These are phyloP conservation scores for Ctenopoma kingsleyae DNA, from an alignment of 2,797 vertebrate species.

Conservation along the genomic window DNA sequence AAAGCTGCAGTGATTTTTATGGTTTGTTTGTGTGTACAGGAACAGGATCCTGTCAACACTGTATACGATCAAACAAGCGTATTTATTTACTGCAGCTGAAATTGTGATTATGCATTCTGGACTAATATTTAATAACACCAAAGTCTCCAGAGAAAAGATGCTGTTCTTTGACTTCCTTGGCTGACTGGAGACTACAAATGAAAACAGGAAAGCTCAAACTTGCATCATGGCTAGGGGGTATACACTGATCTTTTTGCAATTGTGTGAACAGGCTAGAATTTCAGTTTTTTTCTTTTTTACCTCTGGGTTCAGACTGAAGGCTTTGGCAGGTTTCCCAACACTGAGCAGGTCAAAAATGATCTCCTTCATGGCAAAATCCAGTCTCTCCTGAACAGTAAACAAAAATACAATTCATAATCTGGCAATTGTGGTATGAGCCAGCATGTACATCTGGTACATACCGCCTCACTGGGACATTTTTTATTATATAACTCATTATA, in stretches of 20 bases:
- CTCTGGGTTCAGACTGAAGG: conserved; percentile 90
- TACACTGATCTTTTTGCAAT: conserved; percentile 9
- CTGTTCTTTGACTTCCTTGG: conserved; percentile 15
- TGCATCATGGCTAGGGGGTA: conserved; percentile 3
- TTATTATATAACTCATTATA: neutral
- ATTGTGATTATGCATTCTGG: neutral
- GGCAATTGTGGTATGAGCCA: conserved; percentile 15
- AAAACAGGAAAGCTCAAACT: conserved; percentile 33
- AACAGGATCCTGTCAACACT: neutral
- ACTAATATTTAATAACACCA: neutral
- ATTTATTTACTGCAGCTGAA: conserved; percentile 5
- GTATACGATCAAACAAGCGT: neutral
- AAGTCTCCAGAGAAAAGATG: conserved; percentile 13
- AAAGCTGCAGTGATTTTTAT: neutral
- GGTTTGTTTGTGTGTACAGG: neutral
- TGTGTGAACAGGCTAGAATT: conserved; percentile 23
- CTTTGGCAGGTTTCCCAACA: conserved; percentile 88
- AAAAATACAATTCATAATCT: too few species aligned
- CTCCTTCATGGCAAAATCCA: conserved; percentile 91
- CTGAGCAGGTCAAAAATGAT: conserved; percentile 89
- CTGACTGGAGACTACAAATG: conserved; percentile 31
- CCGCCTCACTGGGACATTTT: neutral
- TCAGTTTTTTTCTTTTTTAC: conserved; percentile 64
- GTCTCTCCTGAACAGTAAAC: conserved; percentile 81
- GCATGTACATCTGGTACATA: neutral